A percentile compares a stretch with the other conserved stretches of the same genome.
phyloP scores from a whole-genome alignment of 2,888 invertebrate species.

The Zaprionus lineosus region DNA sequence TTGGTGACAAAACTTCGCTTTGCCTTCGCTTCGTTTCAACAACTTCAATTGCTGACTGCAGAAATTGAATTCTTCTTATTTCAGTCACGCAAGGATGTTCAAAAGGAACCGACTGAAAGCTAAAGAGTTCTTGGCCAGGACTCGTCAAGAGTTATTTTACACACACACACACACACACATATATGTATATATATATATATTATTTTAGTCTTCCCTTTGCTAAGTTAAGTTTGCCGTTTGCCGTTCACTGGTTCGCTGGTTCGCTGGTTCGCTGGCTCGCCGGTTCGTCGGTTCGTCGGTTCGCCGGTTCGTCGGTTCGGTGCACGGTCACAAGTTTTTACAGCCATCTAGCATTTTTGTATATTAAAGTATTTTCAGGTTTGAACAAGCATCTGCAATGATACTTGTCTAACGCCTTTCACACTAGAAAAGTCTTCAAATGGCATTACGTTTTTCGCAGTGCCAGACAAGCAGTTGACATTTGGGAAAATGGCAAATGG shows the following conservation, averaged over 20 bases:
- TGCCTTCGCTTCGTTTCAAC: not conserved
- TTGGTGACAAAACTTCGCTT: slow-evolving; percentile 6
- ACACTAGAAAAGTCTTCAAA: slow-evolving; percentile 26
- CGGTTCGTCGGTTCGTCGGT: too few relatives aligned
- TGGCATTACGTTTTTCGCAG: slow-evolving; percentile 21
- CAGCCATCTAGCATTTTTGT: slow-evolving; percentile 21
- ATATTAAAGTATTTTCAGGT: slow-evolving; percentile 37
- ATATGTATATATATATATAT: not conserved
- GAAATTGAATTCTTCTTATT: slow-evolving; percentile 55
- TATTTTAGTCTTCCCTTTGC: not conserved
- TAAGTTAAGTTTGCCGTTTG: slow-evolving; percentile 5
- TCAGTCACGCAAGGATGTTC: slow-evolving; percentile 52
- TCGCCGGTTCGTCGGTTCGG: slow-evolving; percentile 15
- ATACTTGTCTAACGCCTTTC: slow-evolving; percentile 42
- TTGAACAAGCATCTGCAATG: slow-evolving; percentile 31
- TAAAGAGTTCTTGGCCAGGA: slow-evolving; percentile 32
- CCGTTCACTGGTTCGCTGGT: slow-evolving; percentile 17
- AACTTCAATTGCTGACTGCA: slow-evolving; percentile 5
- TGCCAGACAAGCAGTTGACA: slow-evolving; percentile 33
- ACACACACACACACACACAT: too few relatives aligned
- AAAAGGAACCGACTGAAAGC: slow-evolving; percentile 30
- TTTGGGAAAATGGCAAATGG: too few relatives aligned
- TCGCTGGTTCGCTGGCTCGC: too few relatives aligned
- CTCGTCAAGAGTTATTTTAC: slow-evolving; percentile 25
- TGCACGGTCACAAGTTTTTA: slow-evolving; percentile 32